A percentile compares a stretch with the other conserved stretches of the same genome.
Conservation (phyloP, 1,140 invertebrate genomes). For the Aporrectodea caliginosa region DNA sequence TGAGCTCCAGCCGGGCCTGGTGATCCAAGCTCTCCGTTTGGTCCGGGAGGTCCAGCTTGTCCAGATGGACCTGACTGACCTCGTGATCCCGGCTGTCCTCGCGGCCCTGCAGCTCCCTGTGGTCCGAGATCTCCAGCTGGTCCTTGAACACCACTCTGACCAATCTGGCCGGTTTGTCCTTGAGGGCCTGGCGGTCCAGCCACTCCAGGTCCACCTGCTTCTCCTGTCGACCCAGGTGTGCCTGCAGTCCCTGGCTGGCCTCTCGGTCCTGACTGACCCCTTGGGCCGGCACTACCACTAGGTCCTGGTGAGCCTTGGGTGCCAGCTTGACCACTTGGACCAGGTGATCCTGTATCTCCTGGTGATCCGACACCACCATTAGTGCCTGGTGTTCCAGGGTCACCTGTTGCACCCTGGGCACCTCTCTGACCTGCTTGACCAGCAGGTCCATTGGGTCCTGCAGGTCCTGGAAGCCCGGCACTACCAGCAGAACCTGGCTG, state of each 20-base stretch:
- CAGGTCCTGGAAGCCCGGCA: neutral
- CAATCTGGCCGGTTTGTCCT: slow-evolving; percentile 3
- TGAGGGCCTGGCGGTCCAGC: slow-evolving; percentile 9
- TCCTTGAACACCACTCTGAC: slow-evolving; percentile 11
- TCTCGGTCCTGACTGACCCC: slow-evolving; percentile 12
- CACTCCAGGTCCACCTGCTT: slow-evolving; percentile 4
- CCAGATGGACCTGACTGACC: slow-evolving; percentile 12
- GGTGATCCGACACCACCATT: slow-evolving; percentile 1
- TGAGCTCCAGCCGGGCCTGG: slow-evolving; percentile 12
- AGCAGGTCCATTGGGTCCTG: neutral
- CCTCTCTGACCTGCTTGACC: slow-evolving; percentile 8
- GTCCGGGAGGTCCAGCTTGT: neutral
- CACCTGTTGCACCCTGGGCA: neutral
- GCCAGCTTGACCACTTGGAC: neutral
- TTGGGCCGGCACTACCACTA: neutral
- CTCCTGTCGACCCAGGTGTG: neutral
- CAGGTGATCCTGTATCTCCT: slow-evolving; percentile 1
- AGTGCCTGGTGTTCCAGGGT: slow-evolving; percentile 11
- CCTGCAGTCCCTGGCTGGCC: slow-evolving; percentile 16
- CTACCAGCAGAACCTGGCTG: neutral
- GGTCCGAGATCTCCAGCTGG: slow-evolving; percentile 11
- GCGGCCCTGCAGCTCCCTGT: slow-evolving; percentile 17
- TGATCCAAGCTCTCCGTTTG: slow-evolving; percentile 9
- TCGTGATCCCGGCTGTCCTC: slow-evolving; percentile 21
- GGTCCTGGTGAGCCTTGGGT: neutral